Base-by-base conservation (phyloP, 35 echinoderm and acorn worm genomes). In the Chiridota heheva region DNA sequence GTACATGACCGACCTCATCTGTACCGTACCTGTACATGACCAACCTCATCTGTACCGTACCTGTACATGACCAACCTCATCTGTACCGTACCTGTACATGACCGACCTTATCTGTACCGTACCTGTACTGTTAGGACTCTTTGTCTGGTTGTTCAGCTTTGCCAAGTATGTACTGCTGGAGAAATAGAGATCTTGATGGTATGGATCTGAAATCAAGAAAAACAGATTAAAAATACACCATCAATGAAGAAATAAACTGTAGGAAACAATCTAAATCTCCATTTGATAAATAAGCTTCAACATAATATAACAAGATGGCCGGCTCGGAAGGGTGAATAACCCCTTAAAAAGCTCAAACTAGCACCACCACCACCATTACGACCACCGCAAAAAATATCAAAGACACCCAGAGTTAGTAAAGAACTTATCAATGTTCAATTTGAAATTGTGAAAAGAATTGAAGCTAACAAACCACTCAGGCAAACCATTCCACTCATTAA, bases 111-210 rank as follows among this genome's bases (percentile, higher is more conserved):
- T n/a, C n/a, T n/a, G n/a, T n/a, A n/a, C n/a, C n/a, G n/a, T 72
- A 74, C 70, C 70, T 20, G 43, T 53, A 33, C 70, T 74, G 18
- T 74, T 74, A 13, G 22, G 7, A 42, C 36, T 74, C 0, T 7
- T 3, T 7, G 70, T 51, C 44, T 74, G 70, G 44, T 74, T 74
- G 28, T 74, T 74, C 22, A 74, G 25, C 22, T 51, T 47, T 2
- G 70, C 70, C 26, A 74, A 47, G 29, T 22, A 74, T 33, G 56
- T 32, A 31, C 70, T 74, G 2, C 56, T 74, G 20, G 47, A 32
- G 31, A 32, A 16, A 37, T 30, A 74, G 8, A 74, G 44, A 22
- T 74, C 70, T 29, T 74, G 70, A 51, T 74, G 70, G 7, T 51
- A 32, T 17, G 70, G 70, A 53, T 74, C 70, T 74, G 70, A 45